A percentile compares a stretch with the other conserved stretches of the same genome.
These are phyloP conservation scores for Pipa parva DNA, from an alignment of 2,113 vertebrate genomes.

Conservation along the genomic window DNA sequence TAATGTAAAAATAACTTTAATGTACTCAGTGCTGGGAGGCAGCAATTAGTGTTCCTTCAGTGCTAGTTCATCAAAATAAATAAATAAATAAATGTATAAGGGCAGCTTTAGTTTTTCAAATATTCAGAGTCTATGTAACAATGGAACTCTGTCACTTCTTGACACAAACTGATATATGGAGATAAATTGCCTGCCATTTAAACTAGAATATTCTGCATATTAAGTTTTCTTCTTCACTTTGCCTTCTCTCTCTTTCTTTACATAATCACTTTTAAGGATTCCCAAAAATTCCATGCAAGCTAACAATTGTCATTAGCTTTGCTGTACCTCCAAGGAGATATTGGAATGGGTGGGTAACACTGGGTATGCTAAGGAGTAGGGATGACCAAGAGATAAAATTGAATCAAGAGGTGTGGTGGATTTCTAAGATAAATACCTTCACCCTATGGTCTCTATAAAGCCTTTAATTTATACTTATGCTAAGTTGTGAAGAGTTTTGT, in stretches of 20 bases:
- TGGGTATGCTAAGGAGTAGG: too few species aligned
- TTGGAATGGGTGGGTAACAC: not conserved
- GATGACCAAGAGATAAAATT: too few species aligned
- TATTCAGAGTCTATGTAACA: constrained; percentile 52
- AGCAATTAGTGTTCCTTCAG: constrained; percentile 53
- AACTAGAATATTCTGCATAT: constrained; percentile 57
- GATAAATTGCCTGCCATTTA: constrained; percentile 64
- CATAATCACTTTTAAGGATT: constrained; percentile 51
- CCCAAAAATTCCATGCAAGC: constrained; percentile 50
- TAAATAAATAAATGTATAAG: constrained; percentile 41
- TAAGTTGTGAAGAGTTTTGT: too few species aligned
- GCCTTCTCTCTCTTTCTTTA: constrained; percentile 55
- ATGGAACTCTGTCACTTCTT: constrained; percentile 53
- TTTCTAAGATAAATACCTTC: not conserved
- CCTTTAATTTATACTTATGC: too few species aligned
- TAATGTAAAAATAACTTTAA: constrained; percentile 35
- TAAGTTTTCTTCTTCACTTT: constrained; percentile 51
- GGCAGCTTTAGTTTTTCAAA: constrained; percentile 52
- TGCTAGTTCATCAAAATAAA: constrained; percentile 50
- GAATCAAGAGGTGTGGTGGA: not conserved
- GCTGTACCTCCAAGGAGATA: not conserved
- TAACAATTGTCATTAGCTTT: constrained; percentile 18
- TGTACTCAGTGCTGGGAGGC: constrained; percentile 19
- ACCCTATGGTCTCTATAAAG: too few species aligned
- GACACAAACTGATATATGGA: constrained; percentile 55